These are phyloP conservation scores for Anniella stebbinsi DNA, from an alignment of 2,797 vertebrate species.

Conservation along the genomic window DNA sequence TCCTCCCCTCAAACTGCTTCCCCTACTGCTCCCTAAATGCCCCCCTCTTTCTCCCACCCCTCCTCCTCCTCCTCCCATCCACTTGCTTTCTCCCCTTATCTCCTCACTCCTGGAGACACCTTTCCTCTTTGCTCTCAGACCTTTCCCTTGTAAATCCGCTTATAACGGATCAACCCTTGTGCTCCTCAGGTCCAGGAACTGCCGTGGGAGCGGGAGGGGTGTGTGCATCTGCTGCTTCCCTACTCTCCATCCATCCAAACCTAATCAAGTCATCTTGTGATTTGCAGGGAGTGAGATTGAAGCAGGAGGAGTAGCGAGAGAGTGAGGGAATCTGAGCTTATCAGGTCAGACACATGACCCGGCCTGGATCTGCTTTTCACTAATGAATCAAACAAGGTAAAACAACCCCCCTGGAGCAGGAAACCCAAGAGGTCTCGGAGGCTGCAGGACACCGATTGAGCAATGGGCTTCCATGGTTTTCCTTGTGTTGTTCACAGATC, in stretches of 20 bases:
- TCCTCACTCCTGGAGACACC: conserved; percentile 4
- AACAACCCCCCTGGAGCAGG: conserved; percentile 7
- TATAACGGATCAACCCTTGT: conserved; percentile 17
- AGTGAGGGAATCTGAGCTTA: conserved; percentile 55
- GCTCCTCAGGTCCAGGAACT: neutral
- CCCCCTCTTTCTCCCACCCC: neutral
- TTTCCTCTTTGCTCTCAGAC: conserved; percentile 20
- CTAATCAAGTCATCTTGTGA: conserved; percentile 43
- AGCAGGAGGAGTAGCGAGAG: neutral
- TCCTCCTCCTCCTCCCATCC: neutral
- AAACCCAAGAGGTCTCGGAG: neutral
- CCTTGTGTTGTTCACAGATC: no score
- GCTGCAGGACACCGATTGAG: conserved; percentile 2
- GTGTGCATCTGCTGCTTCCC: neutral
- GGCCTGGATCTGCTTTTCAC: neutral
- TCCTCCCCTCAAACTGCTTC: neutral
- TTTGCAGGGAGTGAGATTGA: conserved; percentile 31
- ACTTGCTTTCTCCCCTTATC: neutral
- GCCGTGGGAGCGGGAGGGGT: neutral
- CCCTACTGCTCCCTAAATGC: no score
- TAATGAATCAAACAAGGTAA: conserved; percentile 21
- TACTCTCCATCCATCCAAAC: conserved; percentile 20
- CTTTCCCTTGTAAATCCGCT: conserved; percentile 9
- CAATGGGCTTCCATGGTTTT: neutral
- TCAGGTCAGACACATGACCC: neutral